phyloP scores from a whole-genome alignment of 2,797 vertebrate genomes.

The Scleropages formosus region DNA sequence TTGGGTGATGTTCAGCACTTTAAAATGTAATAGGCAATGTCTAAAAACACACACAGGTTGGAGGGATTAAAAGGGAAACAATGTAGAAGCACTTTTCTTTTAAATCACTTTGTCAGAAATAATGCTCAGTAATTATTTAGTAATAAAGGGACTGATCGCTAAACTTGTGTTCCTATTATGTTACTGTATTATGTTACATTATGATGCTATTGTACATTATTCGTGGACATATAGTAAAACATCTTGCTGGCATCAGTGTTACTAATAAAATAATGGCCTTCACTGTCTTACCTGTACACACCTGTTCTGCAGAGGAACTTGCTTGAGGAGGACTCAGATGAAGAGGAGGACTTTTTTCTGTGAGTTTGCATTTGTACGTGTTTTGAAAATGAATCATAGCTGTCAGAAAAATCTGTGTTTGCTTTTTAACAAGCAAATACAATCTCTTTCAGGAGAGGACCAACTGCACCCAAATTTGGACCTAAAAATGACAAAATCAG shows the following conservation, averaged over 20 bases:
- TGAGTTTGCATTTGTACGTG: conserved; percentile 64
- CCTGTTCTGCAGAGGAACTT: conserved; percentile 83
- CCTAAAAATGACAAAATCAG: conserved; percentile 94
- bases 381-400: not conserved
- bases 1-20: too few relatives aligned
- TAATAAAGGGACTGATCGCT: too few relatives aligned
- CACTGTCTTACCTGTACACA: conserved; percentile 34
- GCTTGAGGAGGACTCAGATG: conserved; percentile 95
- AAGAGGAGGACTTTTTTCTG: conserved; percentile 98
- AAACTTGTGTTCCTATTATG: too few relatives aligned
- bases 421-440: not conserved
- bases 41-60: too few relatives aligned
- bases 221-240: not conserved
- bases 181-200: too few relatives aligned
- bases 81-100: too few relatives aligned
- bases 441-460: conserved; percentile 81
- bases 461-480: conserved; percentile 91
- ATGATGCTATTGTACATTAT: too few relatives aligned
- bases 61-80: too few relatives aligned
- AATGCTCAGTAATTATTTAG: too few relatives aligned
- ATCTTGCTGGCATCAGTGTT: not conserved
- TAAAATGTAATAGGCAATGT: too few relatives aligned
- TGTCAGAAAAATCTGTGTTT: not conserved
- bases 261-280: not conserved
- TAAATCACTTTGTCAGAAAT: too few relatives aligned